Percentiles rank a stretch among this genome's conserved stretches.
Conservation (phyloP, 2,797 vertebrate species). For the Spondyliosoma cantharus region DNA sequence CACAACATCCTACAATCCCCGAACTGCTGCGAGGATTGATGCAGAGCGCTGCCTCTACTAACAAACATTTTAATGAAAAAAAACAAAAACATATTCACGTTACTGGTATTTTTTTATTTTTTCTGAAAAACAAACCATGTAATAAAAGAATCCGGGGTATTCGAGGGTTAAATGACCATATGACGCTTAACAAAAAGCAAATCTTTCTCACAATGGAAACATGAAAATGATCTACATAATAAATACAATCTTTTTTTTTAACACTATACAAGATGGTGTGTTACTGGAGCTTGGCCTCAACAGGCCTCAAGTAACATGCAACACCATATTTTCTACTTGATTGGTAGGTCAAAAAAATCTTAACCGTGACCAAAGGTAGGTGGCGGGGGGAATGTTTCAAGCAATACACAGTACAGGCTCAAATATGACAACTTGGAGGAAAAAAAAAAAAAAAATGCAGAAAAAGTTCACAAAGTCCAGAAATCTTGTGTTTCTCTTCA, state of each 20-base stretch:
- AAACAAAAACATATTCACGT: constrained; percentile 17
- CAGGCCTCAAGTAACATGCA: constrained; percentile 55
- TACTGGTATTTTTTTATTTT: constrained; percentile 69
- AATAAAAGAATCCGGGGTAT: constrained; percentile 68
- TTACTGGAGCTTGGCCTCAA: constrained; percentile 36
- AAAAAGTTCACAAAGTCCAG: constrained; percentile 64
- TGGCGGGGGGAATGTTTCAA: constrained; percentile 64
- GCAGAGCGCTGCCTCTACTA: background rate
- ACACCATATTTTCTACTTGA: constrained; percentile 48
- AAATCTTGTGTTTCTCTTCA: constrained; percentile 50
- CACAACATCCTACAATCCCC: background rate
- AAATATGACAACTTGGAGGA: constrained; percentile 43
- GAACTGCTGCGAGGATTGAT: background rate
- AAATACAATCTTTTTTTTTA: constrained; percentile 76
- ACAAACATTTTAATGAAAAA: constrained; percentile 4
- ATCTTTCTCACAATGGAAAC: constrained; percentile 50
- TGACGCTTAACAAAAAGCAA: constrained; percentile 50
- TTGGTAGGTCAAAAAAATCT: constrained; percentile 30
- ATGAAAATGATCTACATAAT: constrained; percentile 69
- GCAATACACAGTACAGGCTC: constrained; percentile 63
- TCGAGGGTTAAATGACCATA: constrained; percentile 22
- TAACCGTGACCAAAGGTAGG: constrained; percentile 39
- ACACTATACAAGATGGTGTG: constrained; percentile 73
- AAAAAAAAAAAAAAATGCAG: constrained; percentile 26
- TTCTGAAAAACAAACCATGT: constrained; percentile 77